Evolutionary conservation across 2,113 vertebrate genomes (phyloP), one percentile per base, ranked within the genome.

Genomic region (Brachypteracias leptosomus): DNA sequence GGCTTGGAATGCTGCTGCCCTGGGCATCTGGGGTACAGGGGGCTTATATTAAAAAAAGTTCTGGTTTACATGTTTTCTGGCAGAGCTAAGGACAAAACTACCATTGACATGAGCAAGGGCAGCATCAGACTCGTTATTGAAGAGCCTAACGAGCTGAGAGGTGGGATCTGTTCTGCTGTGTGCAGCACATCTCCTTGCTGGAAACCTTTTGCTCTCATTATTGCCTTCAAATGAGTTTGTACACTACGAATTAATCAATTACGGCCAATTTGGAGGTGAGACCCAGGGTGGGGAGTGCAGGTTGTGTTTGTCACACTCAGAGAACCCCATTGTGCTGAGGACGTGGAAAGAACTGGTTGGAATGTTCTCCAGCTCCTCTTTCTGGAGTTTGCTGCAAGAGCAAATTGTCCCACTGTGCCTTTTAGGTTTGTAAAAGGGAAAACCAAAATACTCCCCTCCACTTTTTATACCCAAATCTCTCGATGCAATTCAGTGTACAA

Each of bases 281-380:
- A 94, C 65, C 52, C 80, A 55, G 93, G 95, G 78, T 22, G 87
- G 90, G 71, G 67, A 44, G 52, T 22, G 19, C 42, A 76, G 25
- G 96, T 96, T 81, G 87, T 92, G 85, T 91, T 96, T 94, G 91
- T 95, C 76, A 96, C 87, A 90, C 54, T 93, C 87, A 85, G 77
- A 84, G 91, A 77, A 26, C 76, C 93, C 89, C 29, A 61, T 92
- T 72, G 59, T 89, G 36, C 42, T 9, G 86, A 87, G 82, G 95
- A 66, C 90, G 87, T 71, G 72, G 82, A 95, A 92, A 75, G 59
- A 66, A 81, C 73, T 54, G 58, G 17, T 72, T 93, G 73, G 33
- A 85, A 36, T 59, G 31, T 57, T 97, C 89, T 84, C n/a, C 46
- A 74, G 88, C 84, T 92, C 68, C 84, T 88, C 77, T 44, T 96